These are phyloP conservation scores for Parelbella ahira DNA, from an alignment of 2,888 invertebrate genomes.

Conservation along the genomic window DNA sequence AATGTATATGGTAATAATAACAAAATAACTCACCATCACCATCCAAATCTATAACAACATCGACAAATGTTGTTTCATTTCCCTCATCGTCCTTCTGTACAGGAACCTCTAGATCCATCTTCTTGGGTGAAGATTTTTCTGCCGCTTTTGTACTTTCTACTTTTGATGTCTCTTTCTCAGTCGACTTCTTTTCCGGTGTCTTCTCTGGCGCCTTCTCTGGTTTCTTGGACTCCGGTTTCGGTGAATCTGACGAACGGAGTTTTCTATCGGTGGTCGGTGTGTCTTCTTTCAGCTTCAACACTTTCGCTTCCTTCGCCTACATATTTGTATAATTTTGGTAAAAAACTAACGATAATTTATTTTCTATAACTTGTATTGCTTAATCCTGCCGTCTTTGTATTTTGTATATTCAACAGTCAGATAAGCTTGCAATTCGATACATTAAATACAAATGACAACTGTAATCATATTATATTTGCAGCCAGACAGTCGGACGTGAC, in stretches of 20 bases:
- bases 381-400: too few relatives aligned
- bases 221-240: slow-evolving; percentile 49
- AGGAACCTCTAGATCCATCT: slow-evolving; percentile 41
- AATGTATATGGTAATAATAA: too few relatives aligned
- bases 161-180: slow-evolving; percentile 29
- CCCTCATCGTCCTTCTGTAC: neutral
- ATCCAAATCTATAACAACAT: slow-evolving; percentile 42
- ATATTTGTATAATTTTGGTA: too few relatives aligned
- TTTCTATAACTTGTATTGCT: too few relatives aligned
- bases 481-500: too few relatives aligned
- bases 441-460: too few relatives aligned
- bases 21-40: slow-evolving; percentile 45
- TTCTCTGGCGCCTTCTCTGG: slow-evolving; percentile 35
- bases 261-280: slow-evolving; percentile 48
- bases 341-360: too few relatives aligned
- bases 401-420: too few relatives aligned
- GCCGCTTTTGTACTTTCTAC: slow-evolving; percentile 27
- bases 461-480: too few relatives aligned
- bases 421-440: too few relatives aligned
- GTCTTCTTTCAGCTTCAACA: slow-evolving; percentile 60
- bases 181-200: slow-evolving; percentile 27
- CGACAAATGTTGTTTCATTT: slow-evolving; percentile 1
- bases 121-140: slow-evolving; percentile 25
- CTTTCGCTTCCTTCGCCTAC: slow-evolving; percentile 64
- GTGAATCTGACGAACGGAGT: slow-evolving; percentile 59